phyloP scores from a whole-genome alignment of 1,140 invertebrate species.

The Nasonia longicornis region DNA sequence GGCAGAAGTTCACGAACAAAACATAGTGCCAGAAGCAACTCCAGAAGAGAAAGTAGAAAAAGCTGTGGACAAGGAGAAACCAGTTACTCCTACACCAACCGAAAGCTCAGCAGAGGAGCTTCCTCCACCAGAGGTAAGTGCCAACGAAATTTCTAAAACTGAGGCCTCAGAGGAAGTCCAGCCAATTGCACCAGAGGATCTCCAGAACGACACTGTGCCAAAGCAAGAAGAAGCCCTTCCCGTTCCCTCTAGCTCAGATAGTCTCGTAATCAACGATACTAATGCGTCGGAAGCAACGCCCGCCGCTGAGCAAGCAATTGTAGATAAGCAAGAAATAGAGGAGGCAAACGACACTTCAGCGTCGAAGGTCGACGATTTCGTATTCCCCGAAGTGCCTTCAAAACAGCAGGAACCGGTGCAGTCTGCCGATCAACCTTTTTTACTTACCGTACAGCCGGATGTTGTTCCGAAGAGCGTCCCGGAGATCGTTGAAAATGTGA shows the following conservation, averaged over 20 bases:
- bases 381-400: slow-evolving; percentile 38
- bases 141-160: background rate
- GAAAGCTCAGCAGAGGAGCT: background rate
- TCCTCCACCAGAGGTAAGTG: background rate
- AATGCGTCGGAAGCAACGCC: background rate
- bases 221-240: slow-evolving; percentile 24
- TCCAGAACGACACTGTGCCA: slow-evolving; percentile 34
- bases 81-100: background rate
- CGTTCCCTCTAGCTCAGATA: background rate
- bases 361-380: slow-evolving; percentile 1
- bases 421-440: background rate
- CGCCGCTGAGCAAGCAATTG: background rate
- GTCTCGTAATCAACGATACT: background rate
- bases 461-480: background rate
- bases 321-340: slow-evolving; percentile 20
- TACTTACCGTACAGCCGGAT: background rate
- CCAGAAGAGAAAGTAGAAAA: background rate
- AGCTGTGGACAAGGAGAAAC: background rate
- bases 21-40: background rate
- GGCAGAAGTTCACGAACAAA: background rate
- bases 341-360: slow-evolving; percentile 13
- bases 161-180: background rate
- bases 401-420: slow-evolving; percentile 16
- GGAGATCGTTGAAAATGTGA: background rate
- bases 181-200: background rate